A percentile compares a stretch with the other conserved stretches of the same genome.
phyloP scores from a whole-genome alignment of 1,140 invertebrate genomes.

The Drosophila bocqueti region DNA sequence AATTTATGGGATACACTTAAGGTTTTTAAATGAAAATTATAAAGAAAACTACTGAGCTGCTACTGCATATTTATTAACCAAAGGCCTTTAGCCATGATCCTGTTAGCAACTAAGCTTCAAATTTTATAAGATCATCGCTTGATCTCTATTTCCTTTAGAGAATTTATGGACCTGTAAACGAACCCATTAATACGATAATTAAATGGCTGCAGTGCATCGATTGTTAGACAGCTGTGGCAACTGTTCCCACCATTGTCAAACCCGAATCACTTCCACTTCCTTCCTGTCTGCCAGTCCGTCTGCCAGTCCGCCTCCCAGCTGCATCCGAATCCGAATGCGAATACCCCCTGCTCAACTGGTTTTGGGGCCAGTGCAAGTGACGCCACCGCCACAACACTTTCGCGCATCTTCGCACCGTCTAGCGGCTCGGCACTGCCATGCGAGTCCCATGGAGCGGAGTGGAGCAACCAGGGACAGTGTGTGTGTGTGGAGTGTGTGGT shows the following conservation, averaged over 20 bases:
- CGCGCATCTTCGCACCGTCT: conserved; percentile 66
- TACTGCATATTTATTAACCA: neutral
- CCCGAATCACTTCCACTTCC: conserved; percentile 39
- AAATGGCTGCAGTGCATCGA: neutral
- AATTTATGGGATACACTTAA: neutral
- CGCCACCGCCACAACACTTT: conserved; percentile 50
- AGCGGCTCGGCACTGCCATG: conserved; percentile 13
- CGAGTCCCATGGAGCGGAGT: conserved; percentile 8
- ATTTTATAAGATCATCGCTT: neutral
- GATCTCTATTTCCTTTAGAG: no score
- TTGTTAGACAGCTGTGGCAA: conserved; percentile 9
- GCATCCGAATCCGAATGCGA: conserved; percentile 1
- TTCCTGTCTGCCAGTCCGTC: conserved; percentile 41
- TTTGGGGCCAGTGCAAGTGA: conserved; percentile 66
- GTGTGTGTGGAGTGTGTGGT: neutral
- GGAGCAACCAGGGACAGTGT: neutral
- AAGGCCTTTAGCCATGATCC: neutral
- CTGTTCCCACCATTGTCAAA: conserved; percentile 42
- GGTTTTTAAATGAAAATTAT: neutral
- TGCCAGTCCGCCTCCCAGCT: neutral
- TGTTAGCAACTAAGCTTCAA: neutral
- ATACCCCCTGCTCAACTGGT: conserved; percentile 42
- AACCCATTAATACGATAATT: conserved; percentile 1
- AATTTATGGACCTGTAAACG: neutral
- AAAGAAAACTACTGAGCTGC: neutral